Base-by-base conservation (phyloP, 1,140 invertebrate genomes). In the Drosophila subpulchrella region DNA sequence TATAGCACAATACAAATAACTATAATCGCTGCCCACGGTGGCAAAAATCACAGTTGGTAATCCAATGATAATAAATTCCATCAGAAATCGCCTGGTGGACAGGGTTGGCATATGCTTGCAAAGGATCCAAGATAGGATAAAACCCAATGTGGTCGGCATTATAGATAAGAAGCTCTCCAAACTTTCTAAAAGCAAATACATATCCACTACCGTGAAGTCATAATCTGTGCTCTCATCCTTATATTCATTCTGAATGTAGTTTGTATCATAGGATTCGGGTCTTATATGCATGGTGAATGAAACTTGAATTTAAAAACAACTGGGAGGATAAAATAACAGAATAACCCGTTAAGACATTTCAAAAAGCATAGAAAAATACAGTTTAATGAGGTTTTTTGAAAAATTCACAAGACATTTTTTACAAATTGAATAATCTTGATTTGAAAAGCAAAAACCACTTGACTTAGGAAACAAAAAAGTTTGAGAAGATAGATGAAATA, bases 1-100 rank as follows among this genome's bases (percentile, higher is more conserved):
- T 5, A 63, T 7, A 12, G 11, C 8, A 12, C 42, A 54, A 44
- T 63, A 75, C 1, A 62, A 0, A 41, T 39, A 32, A 36, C 48
- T 54, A 55, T 63, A 78, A 3, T 46, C n/a, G 15, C n/a, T 63
- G 15, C 32, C 4, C 12, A 67, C 50, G 6, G 56, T 83, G 11
- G 55, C 39, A 46, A 54, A 66, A 11, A 76, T 44, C 5, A 86
- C 50, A 0, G 61, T 57, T 11, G 81, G 88, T 10, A 72, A 5
- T 1, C 39, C 63, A 13, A 83, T 66, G 0, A 83, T 8, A 5
- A 77, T 20, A 20, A 80, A 80, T 39, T 84, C 81, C 44, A 79
- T 6, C 4, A 81, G 32, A 10, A 84, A 84, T n/a, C 75, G 46
- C 0, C 30, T 38, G n/a, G 15, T 27, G 1, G 68, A 74, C 4